A percentile compares a stretch with the other conserved stretches of the same genome.
Evolutionary conservation across 2,888 invertebrate species (phyloP).

Genomic region (Cremastinae sp.): DNA sequence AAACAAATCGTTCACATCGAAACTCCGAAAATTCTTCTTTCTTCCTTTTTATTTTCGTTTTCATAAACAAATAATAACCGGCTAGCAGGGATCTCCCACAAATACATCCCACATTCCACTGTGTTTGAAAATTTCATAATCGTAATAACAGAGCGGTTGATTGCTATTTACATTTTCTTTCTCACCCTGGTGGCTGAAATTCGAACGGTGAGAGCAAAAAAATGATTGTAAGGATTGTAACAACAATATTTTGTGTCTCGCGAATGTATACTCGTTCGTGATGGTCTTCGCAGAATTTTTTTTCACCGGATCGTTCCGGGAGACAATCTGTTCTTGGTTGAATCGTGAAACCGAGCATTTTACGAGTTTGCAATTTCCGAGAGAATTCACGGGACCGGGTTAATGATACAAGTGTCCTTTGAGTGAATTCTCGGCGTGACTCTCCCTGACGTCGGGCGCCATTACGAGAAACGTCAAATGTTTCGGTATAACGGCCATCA

Average conservation of each 20-base stretch:
- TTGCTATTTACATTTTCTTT: background rate
- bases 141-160: background rate
- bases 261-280: no score
- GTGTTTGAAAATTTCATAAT: no score
- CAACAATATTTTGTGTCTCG: no score
- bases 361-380: conserved; percentile 66
- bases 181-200: no score
- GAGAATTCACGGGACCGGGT: conserved; percentile 60
- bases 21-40: conserved; percentile 15
- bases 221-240: background rate
- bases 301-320: background rate
- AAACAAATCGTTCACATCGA: background rate
- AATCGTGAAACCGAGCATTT: conserved; percentile 50
- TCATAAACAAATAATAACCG: background rate
- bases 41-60: conserved; percentile 68
- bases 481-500: conserved; percentile 39
- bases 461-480: conserved; percentile 42
- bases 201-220: conserved; percentile 10
- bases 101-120: no score
- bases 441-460: conserved; percentile 22
- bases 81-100: no score
- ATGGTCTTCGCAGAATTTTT: no score
- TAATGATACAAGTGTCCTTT: conserved; percentile 53
- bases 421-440: conserved; percentile 39
- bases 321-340: conserved; percentile 30